A percentile compares a stretch with the other conserved stretches of the same genome.
Evolutionary conservation across 2,888 invertebrate species (phyloP).

Genomic region (Nomada goodeniana): DNA sequence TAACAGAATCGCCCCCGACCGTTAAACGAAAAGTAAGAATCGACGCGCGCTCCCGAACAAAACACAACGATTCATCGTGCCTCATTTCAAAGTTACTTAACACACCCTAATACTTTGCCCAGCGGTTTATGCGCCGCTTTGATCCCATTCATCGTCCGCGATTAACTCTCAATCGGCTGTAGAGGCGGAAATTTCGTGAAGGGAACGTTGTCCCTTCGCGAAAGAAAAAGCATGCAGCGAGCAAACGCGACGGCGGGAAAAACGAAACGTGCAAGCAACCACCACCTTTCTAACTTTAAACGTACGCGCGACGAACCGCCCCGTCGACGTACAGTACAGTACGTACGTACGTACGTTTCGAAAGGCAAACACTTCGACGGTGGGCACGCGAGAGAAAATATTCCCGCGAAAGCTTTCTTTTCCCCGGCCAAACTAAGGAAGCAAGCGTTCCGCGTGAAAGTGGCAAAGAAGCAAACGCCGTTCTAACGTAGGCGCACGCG

Average conservation of each 20-base stretch:
- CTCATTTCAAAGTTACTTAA: not conserved
- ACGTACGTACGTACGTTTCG: not conserved
- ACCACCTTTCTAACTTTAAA: not conserved
- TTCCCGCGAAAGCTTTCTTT: slow-evolving; percentile 1
- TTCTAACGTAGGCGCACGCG: not conserved
- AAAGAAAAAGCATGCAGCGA: not conserved
- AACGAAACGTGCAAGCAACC: not conserved
- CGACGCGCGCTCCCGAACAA: not conserved
- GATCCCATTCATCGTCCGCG: not conserved
- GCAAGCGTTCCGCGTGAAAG: no score
- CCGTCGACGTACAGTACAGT: no score
- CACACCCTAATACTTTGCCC: not conserved
- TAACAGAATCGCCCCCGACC: not conserved
- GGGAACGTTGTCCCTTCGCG: not conserved
- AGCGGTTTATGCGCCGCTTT: not conserved
- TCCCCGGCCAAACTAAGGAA: not conserved
- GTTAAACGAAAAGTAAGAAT: not conserved
- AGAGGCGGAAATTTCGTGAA: not conserved
- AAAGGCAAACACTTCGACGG: not conserved
- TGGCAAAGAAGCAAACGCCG: not conserved
- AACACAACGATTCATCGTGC: not conserved
- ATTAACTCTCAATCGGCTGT: not conserved
- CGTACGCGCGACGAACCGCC: not conserved
- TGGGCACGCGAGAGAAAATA: not conserved
- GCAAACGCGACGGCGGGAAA: not conserved